Conservation (phyloP, 2,113 vertebrate genomes). For the Gambusia holbrooki region DNA sequence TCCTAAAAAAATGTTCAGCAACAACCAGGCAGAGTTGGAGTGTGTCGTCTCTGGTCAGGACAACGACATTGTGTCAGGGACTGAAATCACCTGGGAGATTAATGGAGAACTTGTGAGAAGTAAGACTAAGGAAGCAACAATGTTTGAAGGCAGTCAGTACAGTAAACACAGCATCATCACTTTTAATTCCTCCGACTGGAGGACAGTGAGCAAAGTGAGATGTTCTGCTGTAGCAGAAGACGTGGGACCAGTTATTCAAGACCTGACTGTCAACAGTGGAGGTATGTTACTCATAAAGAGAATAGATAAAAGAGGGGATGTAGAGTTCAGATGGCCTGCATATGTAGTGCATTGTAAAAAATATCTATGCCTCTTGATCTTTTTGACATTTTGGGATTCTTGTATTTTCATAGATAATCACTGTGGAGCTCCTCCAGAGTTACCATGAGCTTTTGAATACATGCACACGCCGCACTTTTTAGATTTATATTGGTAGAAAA, state of each 20-base stretch:
- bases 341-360: neutral
- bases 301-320: no score
- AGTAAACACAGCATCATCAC: constrained; percentile 2
- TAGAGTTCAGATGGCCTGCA: neutral
- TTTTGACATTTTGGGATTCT: no score
- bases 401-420: no score
- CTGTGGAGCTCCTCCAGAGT: no score
- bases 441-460: no score
- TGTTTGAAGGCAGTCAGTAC: neutral
- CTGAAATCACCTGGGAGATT: constrained; percentile 16
- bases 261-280: neutral
- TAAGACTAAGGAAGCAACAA: neutral
- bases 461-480: no score
- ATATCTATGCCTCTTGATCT: neutral
- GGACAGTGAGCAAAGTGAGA: neutral
- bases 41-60: constrained; percentile 16
- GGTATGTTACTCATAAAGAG: neutral
- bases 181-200: accelerated
- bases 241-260: neutral
- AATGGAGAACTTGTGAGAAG: neutral
- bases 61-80: accelerated
- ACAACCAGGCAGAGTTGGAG: constrained; percentile 11
- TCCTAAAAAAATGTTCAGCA: neutral
- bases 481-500: no score
- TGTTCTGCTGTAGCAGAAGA: constrained; percentile 22